A percentile compares a stretch with the other conserved stretches of the same genome.
Conservation (phyloP, 2,888 invertebrate species). For the Tridacna crocea region DNA sequence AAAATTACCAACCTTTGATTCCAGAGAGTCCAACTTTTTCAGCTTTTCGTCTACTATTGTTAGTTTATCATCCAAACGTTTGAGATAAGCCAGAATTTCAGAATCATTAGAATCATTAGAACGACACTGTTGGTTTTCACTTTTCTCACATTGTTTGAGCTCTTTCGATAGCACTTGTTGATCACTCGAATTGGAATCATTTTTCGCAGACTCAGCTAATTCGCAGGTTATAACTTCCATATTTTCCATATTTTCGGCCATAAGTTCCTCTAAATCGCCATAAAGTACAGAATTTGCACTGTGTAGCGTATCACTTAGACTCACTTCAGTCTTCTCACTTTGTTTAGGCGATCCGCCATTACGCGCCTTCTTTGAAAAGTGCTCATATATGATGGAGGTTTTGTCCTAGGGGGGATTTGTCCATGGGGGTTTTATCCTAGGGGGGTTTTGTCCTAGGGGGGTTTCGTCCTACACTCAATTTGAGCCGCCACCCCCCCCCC, state of each 20-base stretch:
- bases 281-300: not conserved
- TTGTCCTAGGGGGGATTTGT: no score
- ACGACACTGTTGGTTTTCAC: not conserved
- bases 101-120: not conserved
- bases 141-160: not conserved
- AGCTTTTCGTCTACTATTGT: not conserved
- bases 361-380: not conserved
- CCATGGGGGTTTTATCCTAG: no score
- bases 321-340: not conserved
- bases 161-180: not conserved
- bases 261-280: not conserved
- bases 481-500: no score
- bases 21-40: conserved; percentile 1
- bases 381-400: not conserved
- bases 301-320: not conserved
- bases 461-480: no score
- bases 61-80: not conserved
- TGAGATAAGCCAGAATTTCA: conserved; percentile 16
- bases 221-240: no score
- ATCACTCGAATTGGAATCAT: not conserved
- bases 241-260: not conserved
- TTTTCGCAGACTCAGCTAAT: not conserved
- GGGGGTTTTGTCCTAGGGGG: no score
- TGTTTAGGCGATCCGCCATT: not conserved
- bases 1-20: conserved; percentile 14